phyloP scores from a whole-genome alignment of 2,888 invertebrate genomes.

The Phytoseiulus persimilis region DNA sequence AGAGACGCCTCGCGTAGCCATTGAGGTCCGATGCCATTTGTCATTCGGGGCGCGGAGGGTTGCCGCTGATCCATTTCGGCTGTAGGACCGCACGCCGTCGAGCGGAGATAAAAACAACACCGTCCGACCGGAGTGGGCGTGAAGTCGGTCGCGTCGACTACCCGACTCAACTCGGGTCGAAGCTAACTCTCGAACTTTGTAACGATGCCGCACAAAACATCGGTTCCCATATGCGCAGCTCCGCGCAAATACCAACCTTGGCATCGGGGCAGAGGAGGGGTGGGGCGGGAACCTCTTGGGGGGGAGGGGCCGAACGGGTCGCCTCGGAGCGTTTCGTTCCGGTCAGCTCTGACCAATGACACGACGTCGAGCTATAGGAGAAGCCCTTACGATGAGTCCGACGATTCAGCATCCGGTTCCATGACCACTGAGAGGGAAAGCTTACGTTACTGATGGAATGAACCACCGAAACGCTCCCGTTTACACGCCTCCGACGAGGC shows the following conservation, averaged over 20 bases:
- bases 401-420: background rate
- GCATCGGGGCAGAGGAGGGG: background rate
- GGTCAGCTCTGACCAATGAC: background rate
- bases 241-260: too few species aligned
- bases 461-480: background rate
- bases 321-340: too few species aligned
- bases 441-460: background rate
- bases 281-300: too few species aligned
- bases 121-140: background rate
- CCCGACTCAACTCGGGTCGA: background rate
- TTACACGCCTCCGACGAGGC: background rate
- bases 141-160: background rate
- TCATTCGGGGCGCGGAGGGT: background rate
- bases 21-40: background rate
- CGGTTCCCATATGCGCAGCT: background rate
- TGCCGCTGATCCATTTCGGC: background rate
- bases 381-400: background rate
- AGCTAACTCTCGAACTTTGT: background rate
- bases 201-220: background rate
- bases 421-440: background rate
- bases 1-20: background rate
- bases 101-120: background rate
- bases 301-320: too few species aligned
- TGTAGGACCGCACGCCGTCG: background rate
- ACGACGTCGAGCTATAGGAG: background rate